Percentiles rank a stretch among this genome's conserved stretches.
Conservation (phyloP, 2,113 vertebrate species). For the Naja naja region DNA sequence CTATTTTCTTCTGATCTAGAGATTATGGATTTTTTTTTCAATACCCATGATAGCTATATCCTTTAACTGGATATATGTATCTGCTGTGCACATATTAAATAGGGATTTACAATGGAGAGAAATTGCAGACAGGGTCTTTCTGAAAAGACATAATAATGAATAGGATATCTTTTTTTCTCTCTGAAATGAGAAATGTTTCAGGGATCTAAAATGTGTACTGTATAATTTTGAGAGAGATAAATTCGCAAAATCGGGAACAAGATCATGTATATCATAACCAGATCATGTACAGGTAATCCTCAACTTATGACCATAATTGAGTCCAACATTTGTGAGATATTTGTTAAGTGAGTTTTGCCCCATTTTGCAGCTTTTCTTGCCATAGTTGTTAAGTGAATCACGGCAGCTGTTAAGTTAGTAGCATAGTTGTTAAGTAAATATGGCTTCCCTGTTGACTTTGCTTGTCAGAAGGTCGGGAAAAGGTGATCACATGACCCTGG, state of each 20-base stretch:
- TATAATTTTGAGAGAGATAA: neutral
- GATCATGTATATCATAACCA: neutral
- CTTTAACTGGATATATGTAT: neutral
- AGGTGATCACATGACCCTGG: neutral
- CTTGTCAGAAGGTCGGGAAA: neutral
- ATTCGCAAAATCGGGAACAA: neutral
- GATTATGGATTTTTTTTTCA: neutral
- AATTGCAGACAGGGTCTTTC: neutral
- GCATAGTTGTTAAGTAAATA: neutral
- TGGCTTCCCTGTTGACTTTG: neutral
- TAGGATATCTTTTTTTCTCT: neutral
- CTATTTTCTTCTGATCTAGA: neutral
- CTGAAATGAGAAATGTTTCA: neutral
- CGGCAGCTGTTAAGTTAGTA: neutral
- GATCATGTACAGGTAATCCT: neutral
- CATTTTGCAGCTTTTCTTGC: neutral
- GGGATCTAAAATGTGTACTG: neutral
- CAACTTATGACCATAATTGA: neutral
- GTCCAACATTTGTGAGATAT: neutral
- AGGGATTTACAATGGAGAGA: neutral
- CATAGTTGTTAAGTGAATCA: neutral
- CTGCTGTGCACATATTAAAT: neutral
- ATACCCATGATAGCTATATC: neutral
- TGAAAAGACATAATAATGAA: neutral
- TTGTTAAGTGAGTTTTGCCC: neutral